phyloP scores from a whole-genome alignment of 2,113 vertebrate species.

The Gambusia holbrooki region DNA sequence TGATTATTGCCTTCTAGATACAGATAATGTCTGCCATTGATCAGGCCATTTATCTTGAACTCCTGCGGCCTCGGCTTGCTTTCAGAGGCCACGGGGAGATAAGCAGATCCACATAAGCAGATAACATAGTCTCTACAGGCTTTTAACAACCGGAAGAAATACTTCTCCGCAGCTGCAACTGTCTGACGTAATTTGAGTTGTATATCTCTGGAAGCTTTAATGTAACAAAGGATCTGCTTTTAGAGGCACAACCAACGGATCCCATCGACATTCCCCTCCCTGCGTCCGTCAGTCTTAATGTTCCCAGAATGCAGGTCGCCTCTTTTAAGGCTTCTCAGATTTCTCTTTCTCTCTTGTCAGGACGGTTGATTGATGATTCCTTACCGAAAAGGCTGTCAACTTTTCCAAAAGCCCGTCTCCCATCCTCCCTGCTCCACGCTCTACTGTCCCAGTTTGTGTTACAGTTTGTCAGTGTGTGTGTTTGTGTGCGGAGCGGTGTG shows the following conservation, averaged over 20 bases:
- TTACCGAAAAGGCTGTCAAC: slow-evolving; percentile 43
- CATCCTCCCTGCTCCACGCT: slow-evolving; percentile 60
- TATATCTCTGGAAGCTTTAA: slow-evolving; percentile 60
- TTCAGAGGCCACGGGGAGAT: slow-evolving; percentile 66
- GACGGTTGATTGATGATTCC: slow-evolving; percentile 61
- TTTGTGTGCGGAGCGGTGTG: slow-evolving; percentile 49
- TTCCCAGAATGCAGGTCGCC: slow-evolving; percentile 33
- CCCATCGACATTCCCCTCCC: slow-evolving; percentile 44
- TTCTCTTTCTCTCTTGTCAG: slow-evolving; percentile 42
- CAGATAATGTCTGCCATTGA: slow-evolving; percentile 77
- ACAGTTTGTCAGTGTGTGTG: slow-evolving; percentile 47
- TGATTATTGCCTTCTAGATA: slow-evolving; percentile 76
- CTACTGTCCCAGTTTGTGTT: slow-evolving; percentile 77
- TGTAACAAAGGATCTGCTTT: slow-evolving; percentile 53
- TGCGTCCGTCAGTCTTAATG: slow-evolving; percentile 34
- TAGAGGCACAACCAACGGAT: slow-evolving; percentile 42
- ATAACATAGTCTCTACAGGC: slow-evolving; percentile 70
- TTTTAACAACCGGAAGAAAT: slow-evolving; percentile 70
- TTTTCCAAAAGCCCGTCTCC: slow-evolving; percentile 51
- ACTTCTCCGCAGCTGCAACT: slow-evolving; percentile 30
- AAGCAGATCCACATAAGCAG: slow-evolving; percentile 67
- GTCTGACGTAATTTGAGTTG: slow-evolving; percentile 56
- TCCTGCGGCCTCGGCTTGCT: slow-evolving; percentile 56
- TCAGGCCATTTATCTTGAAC: slow-evolving; percentile 75
- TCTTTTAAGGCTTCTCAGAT: slow-evolving; percentile 43